Base-by-base conservation (phyloP, 1,140 invertebrate species). In the Metopolophium dirhodum region DNA sequence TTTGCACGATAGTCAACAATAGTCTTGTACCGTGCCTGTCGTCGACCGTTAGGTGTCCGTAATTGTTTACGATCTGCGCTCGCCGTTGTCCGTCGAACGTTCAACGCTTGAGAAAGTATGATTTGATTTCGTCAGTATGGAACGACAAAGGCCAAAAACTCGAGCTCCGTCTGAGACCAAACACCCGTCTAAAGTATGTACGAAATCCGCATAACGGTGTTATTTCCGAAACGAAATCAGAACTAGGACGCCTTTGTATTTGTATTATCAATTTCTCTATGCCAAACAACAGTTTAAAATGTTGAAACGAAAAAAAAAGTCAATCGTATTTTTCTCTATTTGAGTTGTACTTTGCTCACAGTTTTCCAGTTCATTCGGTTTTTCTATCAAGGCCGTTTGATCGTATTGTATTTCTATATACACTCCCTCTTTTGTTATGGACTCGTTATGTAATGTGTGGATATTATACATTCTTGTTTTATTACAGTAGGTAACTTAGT, bases 131-230 rank as follows among this genome's bases (percentile, higher is more conserved):
- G 49, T 20, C 37, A 23, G 0, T 35, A 93, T 93, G 91, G 91
- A 93, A 93, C 77, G 82, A 85, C 91, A 93, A 45, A 93, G 37
- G 35, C 91, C 49, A 57, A 86, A 11, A 85, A 93, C 7, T 85
- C 82, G 51, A 26, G 23, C 35, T 54, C 20, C 91, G 14, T 9
- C 82, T 9, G 45, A 93, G 30, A 57, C 82, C 35, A 85, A 92
- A 49, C 47, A 49, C 8, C 26, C 77, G 47, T 22, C 49, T 4
- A 45, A 93, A 85, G 91, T 93, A 93, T 23, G 90, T 92, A 82
- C 90, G 41, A 47, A 11, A 68, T 68, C 61, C 14, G 30, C 14
- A n/a, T 68, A 18, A n/a, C 4, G 14, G 14, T 68, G 30, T 68
- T 68, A 68, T 35, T 88, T 54, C 7, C 23, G 47, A 4, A 4